These are phyloP conservation scores for Disparrhopalites patrizii DNA, from an alignment of 2,888 invertebrate species.

Conservation along the genomic window DNA sequence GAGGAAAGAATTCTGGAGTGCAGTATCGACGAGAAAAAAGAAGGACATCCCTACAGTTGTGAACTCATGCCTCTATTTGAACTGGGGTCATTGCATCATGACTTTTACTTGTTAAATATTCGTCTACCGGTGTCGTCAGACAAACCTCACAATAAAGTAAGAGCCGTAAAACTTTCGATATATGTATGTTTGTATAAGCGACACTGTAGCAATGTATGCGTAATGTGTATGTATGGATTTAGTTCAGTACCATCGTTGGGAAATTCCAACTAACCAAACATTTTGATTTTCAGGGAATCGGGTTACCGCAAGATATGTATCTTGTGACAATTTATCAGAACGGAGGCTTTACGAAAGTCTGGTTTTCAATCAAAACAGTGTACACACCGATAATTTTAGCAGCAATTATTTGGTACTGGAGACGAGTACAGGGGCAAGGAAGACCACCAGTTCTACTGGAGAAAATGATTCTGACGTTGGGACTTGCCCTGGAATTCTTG, in stretches of 20 bases:
- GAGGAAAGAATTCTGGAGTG: constrained; percentile 84
- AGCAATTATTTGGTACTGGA: constrained; percentile 90
- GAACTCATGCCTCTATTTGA: constrained; percentile 93
- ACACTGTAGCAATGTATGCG: too few relatives aligned
- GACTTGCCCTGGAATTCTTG: constrained; percentile 75
- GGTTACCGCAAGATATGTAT: constrained; percentile 74
- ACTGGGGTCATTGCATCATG: constrained; percentile 88
- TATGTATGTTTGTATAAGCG: too few relatives aligned
- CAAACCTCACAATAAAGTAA: constrained; percentile 33
- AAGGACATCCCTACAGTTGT: constrained; percentile 80
- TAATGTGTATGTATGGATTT: too few relatives aligned
- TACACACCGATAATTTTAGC: constrained; percentile 83
- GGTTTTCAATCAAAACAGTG: constrained; percentile 86
- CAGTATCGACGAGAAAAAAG: constrained; percentile 59
- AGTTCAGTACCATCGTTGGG: too few relatives aligned
- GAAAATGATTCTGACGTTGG: constrained; percentile 85
- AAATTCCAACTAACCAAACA: too few relatives aligned
- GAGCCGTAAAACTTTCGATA: too few relatives aligned
- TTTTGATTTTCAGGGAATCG: constrained; percentile 66
- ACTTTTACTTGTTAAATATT: constrained; percentile 90
- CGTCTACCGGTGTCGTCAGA: constrained; percentile 66
- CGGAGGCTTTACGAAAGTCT: constrained; percentile 97
- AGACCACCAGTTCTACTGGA: constrained; percentile 86
- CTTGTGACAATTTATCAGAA: constrained; percentile 91
- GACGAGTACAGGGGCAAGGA: constrained; percentile 76